A percentile compares a stretch with the other conserved stretches of the same genome.
These are phyloP conservation scores for Stichodactyla mertensii DNA, from an alignment of 64 coral and sea anemone genomes.

Conservation along the genomic window DNA sequence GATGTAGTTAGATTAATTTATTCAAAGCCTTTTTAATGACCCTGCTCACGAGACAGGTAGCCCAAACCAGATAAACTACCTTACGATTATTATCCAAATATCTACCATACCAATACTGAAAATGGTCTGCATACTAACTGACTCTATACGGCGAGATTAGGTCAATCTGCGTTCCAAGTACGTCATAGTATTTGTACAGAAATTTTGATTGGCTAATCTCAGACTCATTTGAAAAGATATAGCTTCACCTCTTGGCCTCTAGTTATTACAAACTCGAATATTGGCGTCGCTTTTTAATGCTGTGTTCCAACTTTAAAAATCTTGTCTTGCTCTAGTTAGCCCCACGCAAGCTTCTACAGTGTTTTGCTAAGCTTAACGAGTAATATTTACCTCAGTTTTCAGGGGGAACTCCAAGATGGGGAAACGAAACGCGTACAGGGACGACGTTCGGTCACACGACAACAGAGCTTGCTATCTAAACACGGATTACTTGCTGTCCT, in stretches of 20 bases:
- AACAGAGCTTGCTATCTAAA: not conserved
- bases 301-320: not conserved
- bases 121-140: not conserved
- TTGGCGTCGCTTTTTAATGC: not conserved
- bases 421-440: not conserved
- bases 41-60: not conserved
- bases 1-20: too few species aligned
- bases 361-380: not conserved
- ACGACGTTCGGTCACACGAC: not conserved
- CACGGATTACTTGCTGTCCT: constrained; percentile 3
- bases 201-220: not conserved
- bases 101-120: not conserved
- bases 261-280: not conserved
- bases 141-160: not conserved
- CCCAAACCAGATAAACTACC: too few species aligned
- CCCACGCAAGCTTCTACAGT: not conserved
- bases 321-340: not conserved
- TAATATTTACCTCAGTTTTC: not conserved
- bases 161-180: not conserved
- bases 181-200: not conserved
- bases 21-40: too few species aligned
- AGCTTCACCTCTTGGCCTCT: not conserved
- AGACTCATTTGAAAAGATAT: not conserved
- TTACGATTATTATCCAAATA: not conserved
- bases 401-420: not conserved